A percentile compares a stretch with the other conserved stretches of the same genome.
These are phyloP conservation scores for Escarpia spicata DNA, from an alignment of 2,888 invertebrate genomes.

Conservation along the genomic window DNA sequence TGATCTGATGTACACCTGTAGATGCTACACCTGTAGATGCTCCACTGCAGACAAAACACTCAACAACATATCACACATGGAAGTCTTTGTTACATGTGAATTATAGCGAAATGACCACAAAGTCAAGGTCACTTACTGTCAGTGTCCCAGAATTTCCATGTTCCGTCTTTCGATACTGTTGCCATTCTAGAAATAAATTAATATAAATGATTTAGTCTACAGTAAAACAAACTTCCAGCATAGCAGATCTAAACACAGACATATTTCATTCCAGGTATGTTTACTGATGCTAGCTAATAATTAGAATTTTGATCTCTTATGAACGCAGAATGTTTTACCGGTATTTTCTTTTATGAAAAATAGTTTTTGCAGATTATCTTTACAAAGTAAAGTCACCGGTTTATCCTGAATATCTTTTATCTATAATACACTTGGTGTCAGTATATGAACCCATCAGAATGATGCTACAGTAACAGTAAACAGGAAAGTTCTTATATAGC, in stretches of 20 bases:
- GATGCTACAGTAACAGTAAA: too few relatives aligned
- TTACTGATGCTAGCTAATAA: background rate
- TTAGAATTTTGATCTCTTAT: background rate
- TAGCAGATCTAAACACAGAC: background rate
- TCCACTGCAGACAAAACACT: too few relatives aligned
- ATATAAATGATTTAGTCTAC: background rate
- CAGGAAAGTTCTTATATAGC: too few relatives aligned
- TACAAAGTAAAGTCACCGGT: background rate
- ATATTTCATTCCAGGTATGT: background rate
- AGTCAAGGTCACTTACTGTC: constrained; percentile 68
- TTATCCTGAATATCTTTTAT: background rate
- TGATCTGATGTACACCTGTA: background rate
- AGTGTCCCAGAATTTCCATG: constrained; percentile 86
- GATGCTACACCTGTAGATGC: too few relatives aligned
- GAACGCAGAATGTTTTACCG: background rate
- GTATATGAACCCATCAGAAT: too few relatives aligned
- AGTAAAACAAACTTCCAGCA: background rate
- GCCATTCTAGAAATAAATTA: constrained; percentile 71
- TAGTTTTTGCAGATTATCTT: background rate
- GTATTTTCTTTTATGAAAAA: background rate
- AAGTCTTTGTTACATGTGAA: background rate
- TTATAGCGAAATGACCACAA: background rate
- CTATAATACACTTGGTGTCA: background rate
- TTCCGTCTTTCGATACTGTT: constrained; percentile 87
- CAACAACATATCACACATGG: too few relatives aligned